Base-by-base conservation (phyloP, 2,888 invertebrate species). In the Thereva unica region DNA sequence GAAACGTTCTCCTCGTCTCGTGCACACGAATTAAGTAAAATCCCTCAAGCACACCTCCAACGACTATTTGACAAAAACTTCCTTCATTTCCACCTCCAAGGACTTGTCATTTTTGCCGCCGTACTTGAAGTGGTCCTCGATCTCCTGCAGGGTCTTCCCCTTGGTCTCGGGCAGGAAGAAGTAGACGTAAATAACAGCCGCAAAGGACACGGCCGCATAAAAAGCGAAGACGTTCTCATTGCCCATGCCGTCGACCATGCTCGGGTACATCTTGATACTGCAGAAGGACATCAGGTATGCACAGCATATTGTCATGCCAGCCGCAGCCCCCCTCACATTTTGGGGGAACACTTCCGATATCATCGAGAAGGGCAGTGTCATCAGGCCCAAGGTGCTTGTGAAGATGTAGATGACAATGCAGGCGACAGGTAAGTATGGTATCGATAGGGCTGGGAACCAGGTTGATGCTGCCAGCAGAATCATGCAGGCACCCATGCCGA, bases 341-440 rank as follows among this genome's bases (percentile, higher is more conserved):
- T 84, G 83, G 1, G 89, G 85, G 74, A 89, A 90, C 0, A 91
- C 82, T 78, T 91, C 91, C 0, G 89, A 89, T 71, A 88, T 87
- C 85, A 91, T 86, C 40, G 89, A 86, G 86, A 90, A 91, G 0
- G 90, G 90, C 57, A 91, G 74, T 0, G 89, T 88, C 8, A 87
- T 79, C 2, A 80, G 72, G 0, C 90, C 80, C 9, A 80, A 34
- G 0, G 79, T 80, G 74, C 76, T 87, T 75, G 59, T 87, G 74
- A 75, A 84, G 82, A 71, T 83, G 75, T 71, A 80, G 6, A 75
- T 66, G 3, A 80, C 72, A 45, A 80, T 77, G 4, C 76, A 72
- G 2, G 71, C 67, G 2, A 77, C 77, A 3, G 79, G 75, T 5
- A 80, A 67, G 64, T 76, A 78, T 0, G 77, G 76, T 4, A 79